phyloP scores from a whole-genome alignment of 2,797 vertebrate species.

The Jordanella pulchra region DNA sequence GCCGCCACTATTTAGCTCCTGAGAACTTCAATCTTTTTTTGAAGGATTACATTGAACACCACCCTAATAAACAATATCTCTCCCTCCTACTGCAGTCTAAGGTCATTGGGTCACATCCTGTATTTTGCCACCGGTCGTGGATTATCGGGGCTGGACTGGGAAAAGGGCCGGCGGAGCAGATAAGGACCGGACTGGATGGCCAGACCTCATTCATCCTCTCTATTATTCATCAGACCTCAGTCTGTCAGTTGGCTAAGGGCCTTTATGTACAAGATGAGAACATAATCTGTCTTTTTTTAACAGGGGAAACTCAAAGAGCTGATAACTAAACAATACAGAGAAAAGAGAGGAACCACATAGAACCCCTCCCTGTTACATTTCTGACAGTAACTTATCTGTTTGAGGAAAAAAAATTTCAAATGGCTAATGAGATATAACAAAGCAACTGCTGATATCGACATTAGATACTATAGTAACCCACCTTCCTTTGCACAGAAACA shows the following conservation, averaged over 20 bases:
- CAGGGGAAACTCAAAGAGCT: slow-evolving; percentile 64
- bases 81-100: slow-evolving; percentile 52
- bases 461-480: slow-evolving; percentile 5
- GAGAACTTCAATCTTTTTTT: slow-evolving; percentile 34
- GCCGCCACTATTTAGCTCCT: slow-evolving; percentile 20
- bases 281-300: slow-evolving; percentile 58
- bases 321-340: slow-evolving; percentile 84
- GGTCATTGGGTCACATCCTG: slow-evolving; percentile 78
- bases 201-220: slow-evolving; percentile 51
- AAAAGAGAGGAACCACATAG: slow-evolving; percentile 79
- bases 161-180: slow-evolving; percentile 59
- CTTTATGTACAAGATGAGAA: slow-evolving; percentile 43
- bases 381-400: slow-evolving; percentile 56
- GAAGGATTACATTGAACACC: slow-evolving; percentile 56
- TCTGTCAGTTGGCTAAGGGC: slow-evolving; percentile 41
- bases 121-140: slow-evolving; percentile 67
- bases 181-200: slow-evolving; percentile 72
- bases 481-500: slow-evolving; percentile 22
- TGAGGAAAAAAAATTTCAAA: slow-evolving; percentile 46
- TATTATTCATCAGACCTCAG: slow-evolving; percentile 53
- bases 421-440: slow-evolving; percentile 39
- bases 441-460: slow-evolving; percentile 44
- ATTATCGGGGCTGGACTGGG: slow-evolving; percentile 78
- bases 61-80: slow-evolving; percentile 69
- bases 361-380: slow-evolving; percentile 85